Conservation (phyloP, 2,797 vertebrate genomes). For the Ibycter americanus region DNA sequence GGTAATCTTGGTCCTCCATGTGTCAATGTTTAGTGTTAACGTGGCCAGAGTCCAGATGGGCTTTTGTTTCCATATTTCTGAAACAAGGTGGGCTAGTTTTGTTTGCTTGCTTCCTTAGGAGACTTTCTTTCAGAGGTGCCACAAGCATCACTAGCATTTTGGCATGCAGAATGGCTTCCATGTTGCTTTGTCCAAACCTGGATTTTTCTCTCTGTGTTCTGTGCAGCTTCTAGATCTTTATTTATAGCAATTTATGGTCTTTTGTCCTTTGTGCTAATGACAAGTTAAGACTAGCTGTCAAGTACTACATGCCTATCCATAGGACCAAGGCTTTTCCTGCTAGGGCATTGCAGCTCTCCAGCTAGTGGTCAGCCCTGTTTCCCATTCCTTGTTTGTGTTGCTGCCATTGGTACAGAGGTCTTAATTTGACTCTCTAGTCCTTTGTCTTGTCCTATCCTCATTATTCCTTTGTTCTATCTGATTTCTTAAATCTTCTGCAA, state of each 20-base stretch:
- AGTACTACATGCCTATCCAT: not conserved
- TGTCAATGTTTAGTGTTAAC: not conserved
- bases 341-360: not conserved
- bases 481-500: not conserved
- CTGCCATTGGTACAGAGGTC: not conserved
- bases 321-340: not conserved
- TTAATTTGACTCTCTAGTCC: not conserved
- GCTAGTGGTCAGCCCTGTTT: not conserved
- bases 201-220: not conserved
- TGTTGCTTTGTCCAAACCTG: not conserved
- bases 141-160: not conserved
- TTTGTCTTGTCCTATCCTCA: not conserved
- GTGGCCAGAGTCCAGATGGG: not conserved
- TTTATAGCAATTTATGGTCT: not conserved
- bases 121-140: not conserved
- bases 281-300: not conserved
- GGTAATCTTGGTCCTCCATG: not conserved
- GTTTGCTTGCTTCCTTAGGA: not conserved
- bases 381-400: not conserved
- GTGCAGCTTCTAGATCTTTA: not conserved
- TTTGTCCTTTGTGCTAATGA: not conserved
- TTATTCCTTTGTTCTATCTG: not conserved
- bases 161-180: not conserved
- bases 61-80: not conserved
- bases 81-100: not conserved